Evolutionary conservation across 2,113 vertebrate genomes (phyloP), one percentile per base, ranked within the genome.

Genomic region (Collichthys lucidus): DNA sequence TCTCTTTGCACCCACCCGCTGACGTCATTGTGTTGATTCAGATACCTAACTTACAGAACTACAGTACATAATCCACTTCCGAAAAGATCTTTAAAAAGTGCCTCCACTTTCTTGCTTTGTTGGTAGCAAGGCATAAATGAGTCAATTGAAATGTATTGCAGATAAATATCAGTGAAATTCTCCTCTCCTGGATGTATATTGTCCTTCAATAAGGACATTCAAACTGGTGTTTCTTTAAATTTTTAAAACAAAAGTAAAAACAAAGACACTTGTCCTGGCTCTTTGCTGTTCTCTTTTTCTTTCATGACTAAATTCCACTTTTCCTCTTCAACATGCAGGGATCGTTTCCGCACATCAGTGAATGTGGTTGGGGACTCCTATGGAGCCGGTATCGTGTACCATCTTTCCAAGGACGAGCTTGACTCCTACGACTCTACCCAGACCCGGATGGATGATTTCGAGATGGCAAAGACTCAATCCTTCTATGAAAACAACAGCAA

Each of bases 361-460:
- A 99, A 99, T 67, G 98, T 99, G 9, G 96, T 99, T 2, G 98
- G 98, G 0, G 98, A 99, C 85, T 99, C 98, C 2, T 99, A 97
- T 8, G 98, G 98, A 50, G 98, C 98, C 3, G 98, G 98, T 52
- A 99, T 99, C 57, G 97, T 99, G 74, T 98, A 98, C 91, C 96
- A 99, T 87, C 96, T 99, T 42, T 99, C 97, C 88, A 99, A 97
- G 89, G 94, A 97, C 4, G 98, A 99, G 91, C 94, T 99, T 10
- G 96, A 99, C 77, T 83, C 44, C 63, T 93, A 97, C 26, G 98
- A 99, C 69, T 96, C 97, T 67, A 97, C 98, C 73, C 97, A 98
- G 78, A 91, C 82, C 80, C 93, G 89, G 14, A 93, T 96, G 0
- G 97, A 99, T 84, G 98, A 98, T 46, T 96, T 96, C 68, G 97